Base-by-base conservation (phyloP, 64 coral and sea anemone species). In the Dendrophyllia cribrosa region DNA sequence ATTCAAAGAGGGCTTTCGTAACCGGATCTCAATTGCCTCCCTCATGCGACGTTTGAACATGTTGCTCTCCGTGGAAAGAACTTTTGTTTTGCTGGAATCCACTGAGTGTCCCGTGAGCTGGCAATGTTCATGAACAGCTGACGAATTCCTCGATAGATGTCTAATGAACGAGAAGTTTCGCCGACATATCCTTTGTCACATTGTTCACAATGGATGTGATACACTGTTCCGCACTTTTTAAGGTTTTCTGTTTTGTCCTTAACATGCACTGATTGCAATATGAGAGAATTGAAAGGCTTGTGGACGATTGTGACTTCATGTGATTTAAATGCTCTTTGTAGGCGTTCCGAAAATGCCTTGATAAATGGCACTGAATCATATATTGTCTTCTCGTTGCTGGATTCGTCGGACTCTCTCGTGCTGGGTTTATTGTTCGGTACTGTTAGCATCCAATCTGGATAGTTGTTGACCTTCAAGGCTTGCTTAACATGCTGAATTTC, bases 61-160 rank as follows among this genome's bases (percentile, higher is more conserved):
- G 51, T 79, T 58, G 25, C n/a, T 59, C 55, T 79, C 51, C n/a
- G 15, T 56, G 50, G 76, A 17, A 56, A 79, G 76, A 58, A 79
- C 51, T 56, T 79, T 79, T 79, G 49, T 79, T 59, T 79, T 85
- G 50, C 49, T 85, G 17, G 82, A 69, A 69, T 68, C 61, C 82
- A 68, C 24, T n/a, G 79, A 68, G 22, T 85, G 45, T 20, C 60
- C 25, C 43, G 61, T 69, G 15, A 85, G 44, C 16, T 69, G n/a
- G n/a, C 62, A 85, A 85, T 85, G 82, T 70, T 49, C 43, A 70
- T 85, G 44, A 85, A 85, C n/a, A 67, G 61, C 82, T 85, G 62
- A 85, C 66, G 75, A 90, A 70, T 78, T 79, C 78, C 75, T 90
- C 25, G 61, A 79, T 55, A 70, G 75, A 53, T 79, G 88, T 90